These are phyloP conservation scores for Aleiodes leptofemur DNA, from an alignment of 2,888 invertebrate genomes.

Conservation along the genomic window DNA sequence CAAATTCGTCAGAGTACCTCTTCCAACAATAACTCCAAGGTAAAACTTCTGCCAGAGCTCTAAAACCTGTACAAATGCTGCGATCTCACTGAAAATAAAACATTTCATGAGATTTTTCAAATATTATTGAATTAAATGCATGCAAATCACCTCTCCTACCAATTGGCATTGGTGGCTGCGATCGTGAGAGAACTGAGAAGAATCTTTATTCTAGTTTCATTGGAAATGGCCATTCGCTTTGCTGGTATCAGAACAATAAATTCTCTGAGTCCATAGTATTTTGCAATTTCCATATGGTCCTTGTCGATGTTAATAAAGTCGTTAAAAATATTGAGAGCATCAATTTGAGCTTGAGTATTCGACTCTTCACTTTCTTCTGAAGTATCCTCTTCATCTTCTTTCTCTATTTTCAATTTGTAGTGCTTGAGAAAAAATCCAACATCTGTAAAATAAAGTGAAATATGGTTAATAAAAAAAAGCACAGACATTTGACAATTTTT, in stretches of 20 bases:
- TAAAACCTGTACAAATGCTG: slow-evolving; percentile 91
- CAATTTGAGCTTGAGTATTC: slow-evolving; percentile 75
- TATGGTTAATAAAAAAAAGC: too few species aligned
- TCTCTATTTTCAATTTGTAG: slow-evolving; percentile 64
- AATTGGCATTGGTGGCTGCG: slow-evolving; percentile 87
- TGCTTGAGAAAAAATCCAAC: slow-evolving; percentile 69
- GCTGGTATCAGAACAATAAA: slow-evolving; percentile 87
- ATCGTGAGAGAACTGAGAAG: slow-evolving; percentile 89
- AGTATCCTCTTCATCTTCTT: slow-evolving; percentile 61
- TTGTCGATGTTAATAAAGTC: slow-evolving; percentile 79
- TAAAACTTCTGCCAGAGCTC: slow-evolving; percentile 89
- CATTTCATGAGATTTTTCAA: background rate
- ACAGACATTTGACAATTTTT: too few species aligned
- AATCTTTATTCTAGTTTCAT: slow-evolving; percentile 86
- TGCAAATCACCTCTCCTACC: slow-evolving; percentile 74
- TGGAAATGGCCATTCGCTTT: slow-evolving; percentile 78
- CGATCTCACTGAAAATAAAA: slow-evolving; percentile 80
- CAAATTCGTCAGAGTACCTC: slow-evolving; percentile 87
- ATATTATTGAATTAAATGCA: slow-evolving; percentile 7
- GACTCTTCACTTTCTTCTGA: slow-evolving; percentile 65
- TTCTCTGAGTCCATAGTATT: slow-evolving; percentile 89
- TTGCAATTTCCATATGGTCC: slow-evolving; percentile 77
- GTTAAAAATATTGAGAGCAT: slow-evolving; percentile 77
- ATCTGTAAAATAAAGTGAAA: slow-evolving; percentile 48
- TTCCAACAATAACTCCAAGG: slow-evolving; percentile 87